phyloP scores from a whole-genome alignment of 2,888 invertebrate genomes.

The Scelioninae gen. 2 region DNA sequence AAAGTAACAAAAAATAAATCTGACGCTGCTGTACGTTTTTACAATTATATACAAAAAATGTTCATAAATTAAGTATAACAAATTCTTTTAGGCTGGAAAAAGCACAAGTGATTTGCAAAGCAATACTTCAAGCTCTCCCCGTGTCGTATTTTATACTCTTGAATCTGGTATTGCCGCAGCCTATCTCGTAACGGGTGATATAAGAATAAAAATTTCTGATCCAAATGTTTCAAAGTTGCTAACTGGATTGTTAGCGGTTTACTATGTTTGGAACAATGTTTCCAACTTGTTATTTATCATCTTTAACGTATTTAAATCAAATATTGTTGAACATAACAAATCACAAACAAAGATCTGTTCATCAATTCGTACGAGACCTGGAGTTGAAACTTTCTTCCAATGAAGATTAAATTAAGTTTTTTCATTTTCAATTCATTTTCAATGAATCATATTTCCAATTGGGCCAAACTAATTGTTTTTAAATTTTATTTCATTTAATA shows the following conservation, averaged over 20 bases:
- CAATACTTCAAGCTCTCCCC: background rate
- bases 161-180: conserved; percentile 5
- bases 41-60: background rate
- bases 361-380: conserved; percentile 1
- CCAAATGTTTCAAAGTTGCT: conserved; percentile 1
- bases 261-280: conserved; percentile 14
- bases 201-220: background rate
- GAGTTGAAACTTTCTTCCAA: too few species aligned
- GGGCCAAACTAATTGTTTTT: too few species aligned
- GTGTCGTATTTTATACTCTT: conserved; percentile 3
- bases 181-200: conserved; percentile 2
- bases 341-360: conserved; percentile 9
- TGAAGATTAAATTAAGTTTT: too few species aligned
- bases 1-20: too few species aligned
- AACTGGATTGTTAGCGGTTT: background rate
- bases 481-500: too few species aligned
- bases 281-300: background rate
- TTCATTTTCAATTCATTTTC: too few species aligned
- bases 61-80: too few species aligned
- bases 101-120: background rate
- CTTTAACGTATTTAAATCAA: conserved; percentile 6
- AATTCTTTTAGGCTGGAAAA: conserved; percentile 5
- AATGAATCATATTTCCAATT: too few species aligned
- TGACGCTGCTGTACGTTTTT: background rate
- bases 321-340: conserved; percentile 2